A percentile compares a stretch with the other conserved stretches of the same genome.
Conservation (phyloP, 53 echinoderm and acorn worm genomes). For the Apostichopus leukothele region DNA sequence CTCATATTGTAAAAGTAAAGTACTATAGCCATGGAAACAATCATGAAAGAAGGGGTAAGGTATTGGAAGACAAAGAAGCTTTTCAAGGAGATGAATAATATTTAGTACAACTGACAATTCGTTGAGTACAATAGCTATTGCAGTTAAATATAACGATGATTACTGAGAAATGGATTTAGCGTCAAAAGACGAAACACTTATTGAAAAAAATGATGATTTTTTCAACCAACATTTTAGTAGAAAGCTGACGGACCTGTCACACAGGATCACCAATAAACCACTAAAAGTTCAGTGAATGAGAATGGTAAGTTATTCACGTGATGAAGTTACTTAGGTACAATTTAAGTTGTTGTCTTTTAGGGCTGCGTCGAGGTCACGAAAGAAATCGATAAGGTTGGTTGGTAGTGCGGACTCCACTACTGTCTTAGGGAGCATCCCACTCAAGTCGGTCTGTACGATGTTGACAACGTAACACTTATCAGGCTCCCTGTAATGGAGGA, state of each 20-base stretch:
- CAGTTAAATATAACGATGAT: slow-evolving; percentile 8
- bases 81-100: slow-evolving; percentile 13
- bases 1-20: background rate
- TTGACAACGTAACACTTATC: slow-evolving; percentile 79
- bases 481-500: slow-evolving; percentile 54
- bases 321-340: slow-evolving; percentile 25
- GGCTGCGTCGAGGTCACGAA: slow-evolving; percentile 80
- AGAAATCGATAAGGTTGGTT: slow-evolving; percentile 90
- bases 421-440: slow-evolving; percentile 88
- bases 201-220: background rate
- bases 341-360: slow-evolving; percentile 71
- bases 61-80: slow-evolving; percentile 36
- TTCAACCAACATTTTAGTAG: background rate
- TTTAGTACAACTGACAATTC: background rate
- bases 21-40: background rate
- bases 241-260: slow-evolving; percentile 27
- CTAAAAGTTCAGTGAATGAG: background rate
- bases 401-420: slow-evolving; percentile 93
- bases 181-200: slow-evolving; percentile 26
- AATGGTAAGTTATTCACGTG: background rate
- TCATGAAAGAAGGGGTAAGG: background rate
- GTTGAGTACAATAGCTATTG: background rate
- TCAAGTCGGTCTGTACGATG: slow-evolving; percentile 87
- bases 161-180: slow-evolving; percentile 20
- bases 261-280: slow-evolving; percentile 27